Evolutionary conservation across 2,113 vertebrate species (phyloP).

Genomic region (Fukomys damarensis): DNA sequence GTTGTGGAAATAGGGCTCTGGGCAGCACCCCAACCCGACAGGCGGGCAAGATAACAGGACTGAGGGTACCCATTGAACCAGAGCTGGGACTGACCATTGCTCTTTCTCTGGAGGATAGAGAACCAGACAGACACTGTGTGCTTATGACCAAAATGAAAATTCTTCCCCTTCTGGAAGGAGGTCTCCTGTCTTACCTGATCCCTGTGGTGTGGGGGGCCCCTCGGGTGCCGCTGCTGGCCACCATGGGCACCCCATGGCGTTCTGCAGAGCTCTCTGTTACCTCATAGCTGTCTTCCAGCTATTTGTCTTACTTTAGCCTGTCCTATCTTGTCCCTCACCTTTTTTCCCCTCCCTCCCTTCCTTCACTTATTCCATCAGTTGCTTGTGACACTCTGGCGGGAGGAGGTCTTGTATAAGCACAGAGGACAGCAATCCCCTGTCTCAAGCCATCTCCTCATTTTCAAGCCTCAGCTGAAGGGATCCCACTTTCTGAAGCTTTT

Average conservation of each 20-base stretch:
- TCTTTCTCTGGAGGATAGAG: background rate
- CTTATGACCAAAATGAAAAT: background rate
- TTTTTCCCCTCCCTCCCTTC: background rate
- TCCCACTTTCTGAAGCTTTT: background rate
- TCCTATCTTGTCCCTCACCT: background rate
- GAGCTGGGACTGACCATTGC: background rate
- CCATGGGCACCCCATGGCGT: accelerated
- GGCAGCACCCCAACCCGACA: background rate
- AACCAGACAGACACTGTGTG: background rate
- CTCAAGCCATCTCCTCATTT: background rate
- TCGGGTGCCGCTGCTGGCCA: background rate
- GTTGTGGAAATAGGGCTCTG: no score
- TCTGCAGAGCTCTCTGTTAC: background rate
- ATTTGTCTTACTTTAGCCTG: background rate
- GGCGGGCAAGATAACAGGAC: no score
- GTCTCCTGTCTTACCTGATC: background rate
- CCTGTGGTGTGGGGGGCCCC: background rate
- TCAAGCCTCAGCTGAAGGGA: background rate
- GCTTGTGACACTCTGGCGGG: background rate
- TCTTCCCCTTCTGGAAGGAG: background rate
- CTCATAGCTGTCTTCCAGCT: no score
- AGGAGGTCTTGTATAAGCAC: background rate
- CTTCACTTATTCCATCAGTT: no score
- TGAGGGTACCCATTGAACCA: background rate
- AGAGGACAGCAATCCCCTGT: accelerated